These are phyloP conservation scores for Percopsis omiscomaycus DNA, from an alignment of 2,797 vertebrate species.

Conservation along the genomic window DNA sequence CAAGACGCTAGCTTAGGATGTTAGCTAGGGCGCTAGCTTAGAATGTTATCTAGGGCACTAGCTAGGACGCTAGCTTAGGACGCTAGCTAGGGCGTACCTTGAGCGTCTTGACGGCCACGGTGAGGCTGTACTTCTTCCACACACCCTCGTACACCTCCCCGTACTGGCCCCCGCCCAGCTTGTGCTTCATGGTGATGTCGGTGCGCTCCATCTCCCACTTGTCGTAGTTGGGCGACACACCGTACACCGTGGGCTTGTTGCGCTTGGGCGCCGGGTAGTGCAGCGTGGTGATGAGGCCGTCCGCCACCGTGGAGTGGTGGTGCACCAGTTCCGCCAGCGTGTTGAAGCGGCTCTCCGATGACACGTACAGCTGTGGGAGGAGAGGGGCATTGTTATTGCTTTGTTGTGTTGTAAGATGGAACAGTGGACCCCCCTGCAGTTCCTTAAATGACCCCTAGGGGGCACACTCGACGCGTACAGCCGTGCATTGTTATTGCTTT, in stretches of 20 bases:
- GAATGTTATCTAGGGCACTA: no score
- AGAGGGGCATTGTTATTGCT: not conserved
- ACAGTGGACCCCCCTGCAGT: no score
- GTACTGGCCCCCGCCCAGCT: slow-evolving; percentile 96
- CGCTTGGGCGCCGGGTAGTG: slow-evolving; percentile 98
- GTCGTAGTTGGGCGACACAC: slow-evolving; percentile 96
- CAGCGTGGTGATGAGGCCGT: slow-evolving; percentile 95
- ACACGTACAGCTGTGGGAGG: slow-evolving; percentile 88
- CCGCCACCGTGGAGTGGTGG: slow-evolving; percentile 94
- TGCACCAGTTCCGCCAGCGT: slow-evolving; percentile 95
- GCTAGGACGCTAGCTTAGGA: no score
- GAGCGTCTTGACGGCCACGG: slow-evolving; percentile 95
- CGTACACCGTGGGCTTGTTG: slow-evolving; percentile 97
- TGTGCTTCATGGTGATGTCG: slow-evolving; percentile 99
- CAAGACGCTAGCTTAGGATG: no score
- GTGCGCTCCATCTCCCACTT: slow-evolving; percentile 99
- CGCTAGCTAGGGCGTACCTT: slow-evolving; percentile 76
- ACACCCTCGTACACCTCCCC: slow-evolving; percentile 98
- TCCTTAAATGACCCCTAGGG: no score
- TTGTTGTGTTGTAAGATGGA: no score
- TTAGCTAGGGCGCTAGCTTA: no score
- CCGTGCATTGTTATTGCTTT: no score
- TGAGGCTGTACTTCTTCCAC: slow-evolving; percentile 98
- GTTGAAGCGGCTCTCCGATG: slow-evolving; percentile 97
- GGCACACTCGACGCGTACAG: no score